Evolutionary conservation across 2,888 invertebrate species (phyloP), one percentile per base, ranked within the genome.

Genomic region (Caenorhabditis sp.): DNA sequence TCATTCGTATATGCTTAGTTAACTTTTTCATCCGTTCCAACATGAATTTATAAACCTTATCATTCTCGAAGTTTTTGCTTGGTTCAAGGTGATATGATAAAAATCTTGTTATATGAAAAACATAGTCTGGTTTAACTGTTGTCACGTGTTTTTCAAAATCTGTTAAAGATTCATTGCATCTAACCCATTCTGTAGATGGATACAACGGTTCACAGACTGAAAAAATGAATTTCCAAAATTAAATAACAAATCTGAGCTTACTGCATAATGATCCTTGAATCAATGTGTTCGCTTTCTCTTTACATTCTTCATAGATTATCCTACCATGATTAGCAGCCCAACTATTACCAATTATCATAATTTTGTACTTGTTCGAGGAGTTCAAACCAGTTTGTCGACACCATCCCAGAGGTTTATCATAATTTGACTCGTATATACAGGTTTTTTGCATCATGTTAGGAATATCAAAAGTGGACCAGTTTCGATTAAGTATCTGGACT

Each of bases 311-410:
- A 53, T 73, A 58, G 20, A 74, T 56, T 63, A 77, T 52, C 23
- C 65, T 52, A 14, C 56, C 67, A 59, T 70, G 60, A 38, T 77
- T 77, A n/a, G 59, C 21, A 1, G 69, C 62, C 26, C 63, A 70
- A 64, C 77, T 77, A 59, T 78, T 78, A 17, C 78, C 78, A n/a
- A 78, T 63, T 7, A 78, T 58, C 3, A 64, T 23, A 4, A 72
- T 63, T 54, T 54, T 64, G 17, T 54, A 7, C 5, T 4, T 31
- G 31, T 43, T 43, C 43, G 8, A 14, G 3, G 12, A 14, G 12
- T 43, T 17, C 3, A 43, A 14, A 43, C 43, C 43, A 7, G 43
- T 43, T 14, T 43, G 12, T 10, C 14, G 26, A 25, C 38, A 59
- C 5, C 63, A 43, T 10, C 14, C 43, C 43, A 10, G 14, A n/a